Base-by-base conservation (phyloP, 2,797 vertebrate genomes). In the Xenopus petersii region DNA sequence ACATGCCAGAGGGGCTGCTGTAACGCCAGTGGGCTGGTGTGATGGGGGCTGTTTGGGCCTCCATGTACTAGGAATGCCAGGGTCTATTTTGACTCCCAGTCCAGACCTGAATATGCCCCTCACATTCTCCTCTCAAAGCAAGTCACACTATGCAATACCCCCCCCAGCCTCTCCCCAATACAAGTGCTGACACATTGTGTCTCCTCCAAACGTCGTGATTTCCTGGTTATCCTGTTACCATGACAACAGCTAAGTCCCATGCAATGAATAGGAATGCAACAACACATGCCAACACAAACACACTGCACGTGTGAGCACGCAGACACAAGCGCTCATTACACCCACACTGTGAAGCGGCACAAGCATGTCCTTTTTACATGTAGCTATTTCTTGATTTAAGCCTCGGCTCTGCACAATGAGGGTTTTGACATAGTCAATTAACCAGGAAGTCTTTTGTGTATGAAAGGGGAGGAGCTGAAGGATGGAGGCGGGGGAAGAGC, bases 191-290 rank as follows among this genome's bases (percentile, higher is more conserved):
- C 77, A 79, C 77, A 70, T 65, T 74, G 71, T 70, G 67, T 73
- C 66, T 59, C 26, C 77, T 70, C 66, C 61, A 55, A 66, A 51
- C 13, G 71, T 79, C 77, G 77, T 79, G 77, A 79, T 79, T 79
- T 79, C 77, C 77, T 79, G 77, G 71, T 74, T 74, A 79, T 71
- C 65, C 77, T 74, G 77, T 79, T 79, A 74, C 77, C 71, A 79
- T 79, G 71, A 79, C 77, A 79, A 79, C 77, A 74, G 60, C 76
- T 70, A 51, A 49, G 67, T 42, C 60, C 71, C 56, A 61, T 61
- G 71, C 74, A 69, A 74, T 79, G 67, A 79, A 74, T 74, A 74
- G 77, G 77, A 79, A 79, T 79, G 64, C 63, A 55, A 36, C 65
- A 63, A 64, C 75, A 74, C 77, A 79, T 79, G 77, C 77, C 77